A percentile compares a stretch with the other conserved stretches of the same genome.
These are phyloP conservation scores for Doris montereyensis DNA, from an alignment of 2,888 invertebrate genomes.

Conservation along the genomic window DNA sequence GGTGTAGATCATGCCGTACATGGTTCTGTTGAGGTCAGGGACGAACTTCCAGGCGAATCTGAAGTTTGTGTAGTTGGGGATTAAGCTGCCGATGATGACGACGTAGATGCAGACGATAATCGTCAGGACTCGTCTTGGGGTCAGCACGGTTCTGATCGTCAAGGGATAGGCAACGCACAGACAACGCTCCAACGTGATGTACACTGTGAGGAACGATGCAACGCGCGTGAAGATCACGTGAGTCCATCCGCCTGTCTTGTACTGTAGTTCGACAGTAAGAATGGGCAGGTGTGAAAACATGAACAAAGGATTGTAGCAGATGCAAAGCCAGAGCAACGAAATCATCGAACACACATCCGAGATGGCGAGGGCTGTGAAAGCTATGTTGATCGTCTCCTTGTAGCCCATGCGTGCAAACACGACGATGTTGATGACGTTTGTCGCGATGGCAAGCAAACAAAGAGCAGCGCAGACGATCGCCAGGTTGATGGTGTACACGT, in stretches of 20 bases:
- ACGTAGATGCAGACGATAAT: slow-evolving; percentile 3
- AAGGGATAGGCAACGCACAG: slow-evolving; percentile 21
- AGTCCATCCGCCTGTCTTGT: neutral
- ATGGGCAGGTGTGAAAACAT: neutral
- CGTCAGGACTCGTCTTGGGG: neutral
- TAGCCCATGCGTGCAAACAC: too few relatives aligned
- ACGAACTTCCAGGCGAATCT: neutral
- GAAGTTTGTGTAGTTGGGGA: neutral
- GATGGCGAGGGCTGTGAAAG: too few relatives aligned
- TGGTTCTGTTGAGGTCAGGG: neutral
- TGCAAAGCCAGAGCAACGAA: slow-evolving; percentile 14
- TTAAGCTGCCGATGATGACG: slow-evolving; percentile 9
- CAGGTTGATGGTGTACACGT: too few relatives aligned
- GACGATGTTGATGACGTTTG: too few relatives aligned
- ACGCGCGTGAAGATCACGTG: slow-evolving; percentile 21
- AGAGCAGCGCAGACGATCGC: too few relatives aligned
- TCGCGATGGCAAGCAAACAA: too few relatives aligned
- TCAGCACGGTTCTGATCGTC: slow-evolving; percentile 9
- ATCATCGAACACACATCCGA: slow-evolving; percentile 16
- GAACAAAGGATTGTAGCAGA: slow-evolving; percentile 13
- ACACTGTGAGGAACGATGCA: slow-evolving; percentile 5
- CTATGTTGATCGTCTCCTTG: too few relatives aligned
- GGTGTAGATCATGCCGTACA: neutral
- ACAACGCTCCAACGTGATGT: slow-evolving; percentile 28
- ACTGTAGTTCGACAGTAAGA: neutral